phyloP scores from a whole-genome alignment of 2,888 invertebrate species.

The Thysanoteuthis rhombus region DNA sequence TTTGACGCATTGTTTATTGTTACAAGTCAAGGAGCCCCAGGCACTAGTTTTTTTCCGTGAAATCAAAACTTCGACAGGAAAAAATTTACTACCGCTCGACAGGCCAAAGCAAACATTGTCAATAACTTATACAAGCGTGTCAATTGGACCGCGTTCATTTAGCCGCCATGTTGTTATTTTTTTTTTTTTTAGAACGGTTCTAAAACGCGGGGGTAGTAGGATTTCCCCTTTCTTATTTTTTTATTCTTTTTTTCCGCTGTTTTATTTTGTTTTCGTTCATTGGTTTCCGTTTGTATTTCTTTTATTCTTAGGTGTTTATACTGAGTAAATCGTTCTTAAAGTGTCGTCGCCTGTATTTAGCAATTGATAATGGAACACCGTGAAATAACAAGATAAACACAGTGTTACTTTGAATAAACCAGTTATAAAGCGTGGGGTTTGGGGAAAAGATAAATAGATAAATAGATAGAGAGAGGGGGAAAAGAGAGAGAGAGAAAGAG shows the following conservation, averaged over 20 bases:
- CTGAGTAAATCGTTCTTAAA: neutral
- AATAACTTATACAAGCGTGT: neutral
- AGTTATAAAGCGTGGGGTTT: neutral
- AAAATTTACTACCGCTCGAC: neutral
- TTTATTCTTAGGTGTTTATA: neutral
- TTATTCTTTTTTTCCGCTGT: neutral
- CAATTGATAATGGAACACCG: neutral
- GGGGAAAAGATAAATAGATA: no score
- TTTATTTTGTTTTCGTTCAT: neutral
- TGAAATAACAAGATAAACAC: neutral
- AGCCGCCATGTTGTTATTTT: neutral
- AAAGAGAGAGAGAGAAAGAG: no score
- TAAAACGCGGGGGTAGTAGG: neutral
- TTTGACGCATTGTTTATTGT: neutral
- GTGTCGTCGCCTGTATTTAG: neutral
- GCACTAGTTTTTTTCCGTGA: neutral
- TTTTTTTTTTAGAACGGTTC: neutral
- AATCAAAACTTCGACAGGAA: neutral
- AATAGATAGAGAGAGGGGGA: no score
- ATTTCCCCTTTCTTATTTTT: neutral
- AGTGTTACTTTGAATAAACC: neutral
- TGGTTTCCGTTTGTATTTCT: neutral
- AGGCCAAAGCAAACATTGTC: constrained; percentile 12
- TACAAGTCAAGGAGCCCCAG: neutral
- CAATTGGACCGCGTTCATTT: neutral